phyloP scores from a whole-genome alignment of 2,888 invertebrate species.

The Melinaea menophilus region DNA sequence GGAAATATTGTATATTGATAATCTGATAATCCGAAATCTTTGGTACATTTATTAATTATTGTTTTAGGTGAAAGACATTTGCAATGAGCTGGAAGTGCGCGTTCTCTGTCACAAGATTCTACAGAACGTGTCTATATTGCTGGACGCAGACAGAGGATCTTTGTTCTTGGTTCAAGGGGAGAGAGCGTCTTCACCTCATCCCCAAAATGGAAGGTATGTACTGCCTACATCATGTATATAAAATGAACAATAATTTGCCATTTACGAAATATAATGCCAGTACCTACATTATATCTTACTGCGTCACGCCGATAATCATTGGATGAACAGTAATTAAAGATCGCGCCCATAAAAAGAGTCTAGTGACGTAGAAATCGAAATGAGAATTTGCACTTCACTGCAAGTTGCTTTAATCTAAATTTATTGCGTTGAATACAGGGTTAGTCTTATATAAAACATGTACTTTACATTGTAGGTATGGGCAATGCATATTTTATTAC shows the following conservation, averaged over 20 bases:
- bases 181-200: slow-evolving; percentile 60
- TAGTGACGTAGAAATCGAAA: slow-evolving; percentile 42
- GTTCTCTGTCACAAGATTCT: slow-evolving; percentile 97
- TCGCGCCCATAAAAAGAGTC: slow-evolving; percentile 33
- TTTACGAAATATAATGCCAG: neutral
- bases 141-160: slow-evolving; percentile 95
- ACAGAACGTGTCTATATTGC: slow-evolving; percentile 94
- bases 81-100: slow-evolving; percentile 95
- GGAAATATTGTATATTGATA: no score
- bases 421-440: slow-evolving; percentile 50
- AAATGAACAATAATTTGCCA: neutral
- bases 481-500: no score
- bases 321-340: slow-evolving; percentile 29
- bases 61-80: slow-evolving; percentile 92
- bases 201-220: slow-evolving; percentile 70
- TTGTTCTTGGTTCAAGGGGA: slow-evolving; percentile 90
- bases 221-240: neutral
- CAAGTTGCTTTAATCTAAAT: slow-evolving; percentile 54
- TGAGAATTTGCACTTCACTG: slow-evolving; percentile 54
- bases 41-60: slow-evolving; percentile 31
- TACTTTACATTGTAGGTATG: neutral
- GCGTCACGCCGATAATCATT: slow-evolving; percentile 13
- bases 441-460: slow-evolving; percentile 7
- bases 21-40: neutral
- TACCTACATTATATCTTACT: neutral